phyloP scores from a whole-genome alignment of 2,888 invertebrate genomes.

The Cryptus viduatorius region DNA sequence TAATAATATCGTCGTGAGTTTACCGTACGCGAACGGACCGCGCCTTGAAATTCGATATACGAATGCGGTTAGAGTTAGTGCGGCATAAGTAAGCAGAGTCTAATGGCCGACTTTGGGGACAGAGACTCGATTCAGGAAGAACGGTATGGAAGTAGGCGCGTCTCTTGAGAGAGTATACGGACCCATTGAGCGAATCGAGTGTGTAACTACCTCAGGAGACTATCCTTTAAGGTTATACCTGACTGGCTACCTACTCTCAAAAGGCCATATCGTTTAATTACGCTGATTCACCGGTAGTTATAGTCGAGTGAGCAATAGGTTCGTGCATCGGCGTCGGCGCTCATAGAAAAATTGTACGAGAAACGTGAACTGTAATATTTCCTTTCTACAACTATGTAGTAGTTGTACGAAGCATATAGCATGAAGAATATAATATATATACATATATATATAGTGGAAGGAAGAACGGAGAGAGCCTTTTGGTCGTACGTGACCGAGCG shows the following conservation, averaged over 20 bases:
- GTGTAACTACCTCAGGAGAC: conserved; percentile 13
- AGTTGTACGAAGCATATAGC: neutral
- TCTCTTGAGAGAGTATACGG: conserved; percentile 30
- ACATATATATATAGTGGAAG: conserved; percentile 4
- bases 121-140: conserved; percentile 50
- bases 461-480: conserved; percentile 1
- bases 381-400: conserved; percentile 35
- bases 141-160: conserved; percentile 57
- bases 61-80: neutral
- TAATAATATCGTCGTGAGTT: neutral
- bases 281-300: conserved; percentile 64
- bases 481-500: conserved; percentile 11
- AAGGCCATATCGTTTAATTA: conserved; percentile 59
- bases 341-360: conserved; percentile 44
- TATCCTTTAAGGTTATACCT: conserved; percentile 35
- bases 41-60: conserved; percentile 59
- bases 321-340: conserved; percentile 49
- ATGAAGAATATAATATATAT: conserved; percentile 12
- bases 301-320: conserved; percentile 56
- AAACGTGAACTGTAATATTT: conserved; percentile 46
- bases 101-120: conserved; percentile 62
- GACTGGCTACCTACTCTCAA: conserved; percentile 34
- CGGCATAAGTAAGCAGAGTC: conserved; percentile 27
- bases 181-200: conserved; percentile 48
- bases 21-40: conserved; percentile 26